Conservation (phyloP, 1,140 invertebrate species). For the Kradibia gibbosae region DNA sequence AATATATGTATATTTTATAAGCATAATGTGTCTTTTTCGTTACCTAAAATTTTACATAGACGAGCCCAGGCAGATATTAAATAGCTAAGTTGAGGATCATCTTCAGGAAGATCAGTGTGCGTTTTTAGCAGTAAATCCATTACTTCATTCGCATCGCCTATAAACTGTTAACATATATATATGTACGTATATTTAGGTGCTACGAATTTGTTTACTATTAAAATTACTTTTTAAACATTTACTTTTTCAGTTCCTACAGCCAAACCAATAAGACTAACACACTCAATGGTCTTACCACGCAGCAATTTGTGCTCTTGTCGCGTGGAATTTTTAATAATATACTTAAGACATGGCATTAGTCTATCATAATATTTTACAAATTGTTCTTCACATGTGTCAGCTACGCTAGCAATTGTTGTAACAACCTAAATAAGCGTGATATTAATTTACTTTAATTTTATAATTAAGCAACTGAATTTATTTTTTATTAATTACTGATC, state of each 20-base stretch:
- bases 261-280: slow-evolving; percentile 97
- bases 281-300: slow-evolving; percentile 97
- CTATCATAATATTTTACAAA: slow-evolving; percentile 89
- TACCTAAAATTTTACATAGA: slow-evolving; percentile 96
- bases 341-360: slow-evolving; percentile 97
- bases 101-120: slow-evolving; percentile 89
- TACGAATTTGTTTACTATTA: not conserved
- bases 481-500: not conserved
- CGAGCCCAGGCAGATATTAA: slow-evolving; percentile 99
- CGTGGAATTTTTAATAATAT: slow-evolving; percentile 96
- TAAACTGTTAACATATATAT: slow-evolving; percentile 79
- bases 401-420: slow-evolving; percentile 98
- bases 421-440: slow-evolving; percentile 74
- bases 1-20: no score
- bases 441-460: not conserved
- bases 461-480: not conserved
- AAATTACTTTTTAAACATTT: slow-evolving; percentile 42
- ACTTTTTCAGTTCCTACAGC: slow-evolving; percentile 96
- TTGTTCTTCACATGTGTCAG: slow-evolving; percentile 98
- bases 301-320: slow-evolving; percentile 90
- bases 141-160: slow-evolving; percentile 93
- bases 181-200: slow-evolving; percentile 34
- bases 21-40: not conserved
- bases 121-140: slow-evolving; percentile 97
- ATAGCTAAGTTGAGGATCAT: slow-evolving; percentile 98